Base-by-base conservation (phyloP, 2,888 invertebrate genomes). In the Macrophya alboannulata region DNA sequence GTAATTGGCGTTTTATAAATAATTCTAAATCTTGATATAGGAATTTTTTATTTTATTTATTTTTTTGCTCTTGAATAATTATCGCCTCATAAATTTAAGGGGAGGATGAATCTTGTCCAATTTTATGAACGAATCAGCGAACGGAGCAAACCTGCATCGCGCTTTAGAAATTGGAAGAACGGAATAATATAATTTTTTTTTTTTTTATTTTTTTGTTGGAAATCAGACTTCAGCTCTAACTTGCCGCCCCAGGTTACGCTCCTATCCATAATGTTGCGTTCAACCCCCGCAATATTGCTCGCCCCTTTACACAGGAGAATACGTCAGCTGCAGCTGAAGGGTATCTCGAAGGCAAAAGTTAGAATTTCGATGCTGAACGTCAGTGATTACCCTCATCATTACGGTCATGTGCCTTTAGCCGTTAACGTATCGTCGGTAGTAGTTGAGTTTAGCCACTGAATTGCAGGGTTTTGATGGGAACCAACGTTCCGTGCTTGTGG, bases 271-370 rank as follows among this genome's bases (percentile, higher is more conserved):
- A 68, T 68, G 31, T 68, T 68, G n/a, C 21, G 45, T 45, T 45
- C 74, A 43, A 10, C 74, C 74, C 43, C 45, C 77, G 6, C 31
- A 48, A 48, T 48, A 76, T 76, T 40, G 25, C 55, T 37, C 77
- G 51, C 77, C 77, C 77, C 51, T 55, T 37, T 51, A n/a, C 55
- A 55, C 51, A 77, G 77, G 51, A 77, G 74, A 55, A 77, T 77
- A 77, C 77, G 77, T 77, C 77, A 77, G 77, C 77, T 77, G 77
- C 77, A 77, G 31, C 55, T 55, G 77, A 77, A 77, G 77, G 77
- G 77, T 45, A 74, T 74, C 72, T 74, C 72, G 72, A 45, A 77
- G 37, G 51, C 31, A 25, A 77, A 77, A 77, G 77, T 77, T 77
- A 77, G 25, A 77, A 77, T 77, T 77, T 77, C 51, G 48, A 77